These are phyloP conservation scores for Ellobius talpinus DNA, from an alignment of 2,113 vertebrate species.

Conservation along the genomic window DNA sequence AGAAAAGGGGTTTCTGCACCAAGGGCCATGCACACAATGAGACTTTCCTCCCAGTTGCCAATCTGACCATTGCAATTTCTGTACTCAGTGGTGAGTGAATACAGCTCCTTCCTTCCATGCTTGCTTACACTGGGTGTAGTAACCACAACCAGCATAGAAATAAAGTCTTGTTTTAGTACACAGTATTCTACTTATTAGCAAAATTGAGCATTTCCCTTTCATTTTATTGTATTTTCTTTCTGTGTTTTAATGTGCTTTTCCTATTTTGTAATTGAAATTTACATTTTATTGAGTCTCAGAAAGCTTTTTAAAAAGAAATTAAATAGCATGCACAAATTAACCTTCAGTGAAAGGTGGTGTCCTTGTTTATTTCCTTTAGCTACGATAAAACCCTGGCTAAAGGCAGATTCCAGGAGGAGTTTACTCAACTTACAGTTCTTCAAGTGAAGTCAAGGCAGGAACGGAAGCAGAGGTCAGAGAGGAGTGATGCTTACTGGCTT, in stretches of 20 bases:
- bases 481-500: no score
- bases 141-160: background rate
- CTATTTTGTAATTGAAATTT: background rate
- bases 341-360: background rate
- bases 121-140: background rate
- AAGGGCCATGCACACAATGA: background rate
- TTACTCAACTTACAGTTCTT: background rate
- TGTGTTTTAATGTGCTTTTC: background rate
- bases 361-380: background rate
- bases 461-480: background rate
- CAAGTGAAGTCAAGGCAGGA: background rate
- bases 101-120: background rate
- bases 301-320: background rate
- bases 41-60: background rate
- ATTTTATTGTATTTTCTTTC: constrained; percentile 11
- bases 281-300: background rate
- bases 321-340: background rate
- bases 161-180: background rate
- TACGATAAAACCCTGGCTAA: background rate
- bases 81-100: background rate
- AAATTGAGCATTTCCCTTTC: background rate
- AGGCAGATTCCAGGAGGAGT: background rate
- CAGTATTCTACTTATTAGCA: background rate
- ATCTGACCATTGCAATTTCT: background rate
- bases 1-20: background rate